phyloP scores from a whole-genome alignment of 2,888 invertebrate species.

The Mayetiola destructor region DNA sequence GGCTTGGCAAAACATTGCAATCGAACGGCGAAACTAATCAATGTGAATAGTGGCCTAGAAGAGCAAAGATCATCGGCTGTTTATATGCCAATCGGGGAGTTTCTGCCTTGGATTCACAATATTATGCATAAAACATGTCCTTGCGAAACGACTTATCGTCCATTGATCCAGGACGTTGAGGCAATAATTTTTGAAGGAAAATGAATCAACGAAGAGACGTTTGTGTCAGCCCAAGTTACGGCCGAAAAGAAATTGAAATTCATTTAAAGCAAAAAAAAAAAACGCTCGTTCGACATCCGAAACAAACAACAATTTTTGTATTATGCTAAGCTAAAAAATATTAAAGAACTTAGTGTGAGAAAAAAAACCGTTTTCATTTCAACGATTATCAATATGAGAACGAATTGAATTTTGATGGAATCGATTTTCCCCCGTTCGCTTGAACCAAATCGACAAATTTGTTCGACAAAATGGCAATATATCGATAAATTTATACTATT shows the following conservation, averaged over 20 bases:
- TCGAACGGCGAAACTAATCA: conserved; percentile 7
- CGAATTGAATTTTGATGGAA: not conserved
- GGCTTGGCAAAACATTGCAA: conserved; percentile 4
- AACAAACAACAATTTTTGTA: no score
- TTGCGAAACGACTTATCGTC: conserved; percentile 7
- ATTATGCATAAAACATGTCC: conserved; percentile 6
- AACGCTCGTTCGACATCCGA: no score
- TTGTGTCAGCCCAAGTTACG: conserved; percentile 7
- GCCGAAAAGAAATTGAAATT: conserved; percentile 8
- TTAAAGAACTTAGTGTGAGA: no score
- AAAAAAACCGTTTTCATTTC: no score
- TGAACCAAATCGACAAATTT: not conserved
- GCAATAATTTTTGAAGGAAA: conserved; percentile 5
- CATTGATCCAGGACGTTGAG: conserved; percentile 5
- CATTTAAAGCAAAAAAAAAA: conserved; percentile 1
- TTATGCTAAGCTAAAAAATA: no score
- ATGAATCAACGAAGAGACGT: conserved; percentile 7
- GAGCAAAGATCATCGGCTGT: conserved; percentile 7
- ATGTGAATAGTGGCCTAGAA: conserved; percentile 7
- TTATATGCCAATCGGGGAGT: conserved; percentile 4
- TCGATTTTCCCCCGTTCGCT: not conserved
- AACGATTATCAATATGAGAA: not conserved
- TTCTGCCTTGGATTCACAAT: conserved; percentile 7
- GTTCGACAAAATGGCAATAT: not conserved
- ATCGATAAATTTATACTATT: conserved; percentile 1